phyloP scores from a whole-genome alignment of 2,888 invertebrate species.

The Thera obeliscata region DNA sequence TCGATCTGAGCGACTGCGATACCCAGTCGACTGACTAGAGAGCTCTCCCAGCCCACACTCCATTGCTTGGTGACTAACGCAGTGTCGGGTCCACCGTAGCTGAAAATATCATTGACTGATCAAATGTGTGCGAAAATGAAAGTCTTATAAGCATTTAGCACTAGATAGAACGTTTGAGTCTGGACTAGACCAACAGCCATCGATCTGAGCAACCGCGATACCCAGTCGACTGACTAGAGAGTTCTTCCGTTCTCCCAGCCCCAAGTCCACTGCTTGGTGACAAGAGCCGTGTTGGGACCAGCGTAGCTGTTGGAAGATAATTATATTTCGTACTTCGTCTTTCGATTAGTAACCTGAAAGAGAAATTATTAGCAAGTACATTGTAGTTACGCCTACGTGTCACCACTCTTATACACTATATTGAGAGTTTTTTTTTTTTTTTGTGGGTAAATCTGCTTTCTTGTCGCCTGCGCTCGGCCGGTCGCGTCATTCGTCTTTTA shows the following conservation, averaged over 20 bases:
- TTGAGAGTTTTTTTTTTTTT: too few relatives aligned
- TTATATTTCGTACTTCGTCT: too few relatives aligned
- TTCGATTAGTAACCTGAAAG: too few relatives aligned
- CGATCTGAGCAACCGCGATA: conserved; percentile 94
- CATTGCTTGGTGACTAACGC: conserved; percentile 93
- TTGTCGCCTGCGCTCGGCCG: too few relatives aligned
- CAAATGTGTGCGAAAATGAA: too few relatives aligned
- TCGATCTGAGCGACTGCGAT: conserved; percentile 96
- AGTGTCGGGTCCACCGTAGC: conserved; percentile 96
- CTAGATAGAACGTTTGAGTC: too few relatives aligned
- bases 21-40: conserved; percentile 92
- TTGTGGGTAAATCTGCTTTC: too few relatives aligned
- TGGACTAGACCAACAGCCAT: conserved; percentile 78
- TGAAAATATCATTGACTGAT: conserved; percentile 54
- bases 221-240: conserved; percentile 93
- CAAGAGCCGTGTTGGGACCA: conserved; percentile 95
- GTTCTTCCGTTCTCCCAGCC: conserved; percentile 96
- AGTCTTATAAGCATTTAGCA: too few relatives aligned
- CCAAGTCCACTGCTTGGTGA: conserved; percentile 91
- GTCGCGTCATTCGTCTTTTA: too few relatives aligned
- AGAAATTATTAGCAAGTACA: too few relatives aligned
- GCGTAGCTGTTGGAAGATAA: conserved; percentile 87
- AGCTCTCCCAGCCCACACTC: conserved; percentile 94
- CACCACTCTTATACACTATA: too few relatives aligned
- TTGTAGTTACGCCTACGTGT: too few relatives aligned